Conservation (phyloP, 1,140 invertebrate genomes). For the Ooceraea biroi region DNA sequence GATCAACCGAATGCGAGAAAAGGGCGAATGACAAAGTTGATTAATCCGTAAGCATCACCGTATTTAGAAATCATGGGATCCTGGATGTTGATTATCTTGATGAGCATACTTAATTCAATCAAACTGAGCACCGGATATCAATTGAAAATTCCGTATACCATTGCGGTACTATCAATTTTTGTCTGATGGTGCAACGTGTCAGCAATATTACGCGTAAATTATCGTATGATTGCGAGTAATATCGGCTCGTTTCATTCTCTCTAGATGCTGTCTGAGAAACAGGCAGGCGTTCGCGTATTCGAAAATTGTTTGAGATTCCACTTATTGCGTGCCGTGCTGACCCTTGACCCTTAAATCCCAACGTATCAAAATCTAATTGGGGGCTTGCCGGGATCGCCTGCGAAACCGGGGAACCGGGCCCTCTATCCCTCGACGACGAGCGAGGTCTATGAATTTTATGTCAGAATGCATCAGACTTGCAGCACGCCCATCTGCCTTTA, state of each 20-base stretch:
- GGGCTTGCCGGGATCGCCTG: conserved; percentile 43
- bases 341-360: conserved; percentile 73
- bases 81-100: neutral
- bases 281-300: conserved; percentile 35
- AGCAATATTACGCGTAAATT: conserved; percentile 33
- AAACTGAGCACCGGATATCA: neutral
- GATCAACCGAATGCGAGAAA: neutral
- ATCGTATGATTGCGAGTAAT: neutral
- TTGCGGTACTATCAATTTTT: conserved; percentile 17
- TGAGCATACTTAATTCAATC: neutral
- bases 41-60: neutral
- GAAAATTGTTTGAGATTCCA: conserved; percentile 69
- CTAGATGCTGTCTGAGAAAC: conserved; percentile 7
- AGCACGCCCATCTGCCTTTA: conserved; percentile 67
- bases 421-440: neutral
- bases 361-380: conserved; percentile 74
- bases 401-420: conserved; percentile 2
- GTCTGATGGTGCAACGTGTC: neutral
- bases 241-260: conserved; percentile 27
- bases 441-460: conserved; percentile 61
- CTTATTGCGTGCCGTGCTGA: conserved; percentile 44
- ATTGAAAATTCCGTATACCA: neutral
- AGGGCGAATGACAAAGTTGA: neutral
- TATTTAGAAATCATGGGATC: neutral
- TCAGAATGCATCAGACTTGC: conserved; percentile 31